Base-by-base conservation (phyloP, 2,888 invertebrate genomes). In the Scaeva pyrastri region DNA sequence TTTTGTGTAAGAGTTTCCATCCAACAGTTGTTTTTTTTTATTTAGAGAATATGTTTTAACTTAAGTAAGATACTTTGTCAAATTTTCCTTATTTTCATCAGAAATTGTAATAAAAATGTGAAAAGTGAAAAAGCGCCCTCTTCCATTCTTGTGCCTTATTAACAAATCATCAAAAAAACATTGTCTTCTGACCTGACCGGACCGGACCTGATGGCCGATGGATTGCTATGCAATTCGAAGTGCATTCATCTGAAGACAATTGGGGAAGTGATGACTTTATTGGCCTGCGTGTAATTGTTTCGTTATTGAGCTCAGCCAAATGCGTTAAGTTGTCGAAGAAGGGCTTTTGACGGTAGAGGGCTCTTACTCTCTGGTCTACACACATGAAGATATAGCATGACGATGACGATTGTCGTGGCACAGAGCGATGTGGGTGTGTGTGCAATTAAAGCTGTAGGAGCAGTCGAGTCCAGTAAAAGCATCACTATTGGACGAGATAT, bases 271-370 rank as follows among this genome's bases (percentile, higher is more conserved):
- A 74, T 82, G 82, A 77, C 77, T 78, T 58, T 48, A 70, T 64
- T 86, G 86, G 74, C 82, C 77, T 58, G 31, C 31, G 82, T 26
- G 70, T 58, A 86, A 86, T 86, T 86, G 82, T 70, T 86, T 78
- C 78, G 86, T 82, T 82, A 82, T 82, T 86, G 82, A 82, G 77
- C 72, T 77, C n/a, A n/a, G n/a, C n/a, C n/a, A 74, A 77, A 77
- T 72, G 48, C 36, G 55, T 58, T 64, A 50, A 56, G 55, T 56
- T 56, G 45, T 58, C 71, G 43, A 71, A 31, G 82, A 66, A 75
- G 75, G 68, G 62, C 79, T 31, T n/a, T 31, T 31, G 31, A 31
- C 31, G 31, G 31, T 31, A 31, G n/a, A 31, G 31, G 31, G 31
- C 31, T 31, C 31, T 31, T n/a, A n/a, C n/a, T n/a, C n/a, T n/a